phyloP scores from a whole-genome alignment of 2,888 invertebrate genomes.

The Drosophila birchii region DNA sequence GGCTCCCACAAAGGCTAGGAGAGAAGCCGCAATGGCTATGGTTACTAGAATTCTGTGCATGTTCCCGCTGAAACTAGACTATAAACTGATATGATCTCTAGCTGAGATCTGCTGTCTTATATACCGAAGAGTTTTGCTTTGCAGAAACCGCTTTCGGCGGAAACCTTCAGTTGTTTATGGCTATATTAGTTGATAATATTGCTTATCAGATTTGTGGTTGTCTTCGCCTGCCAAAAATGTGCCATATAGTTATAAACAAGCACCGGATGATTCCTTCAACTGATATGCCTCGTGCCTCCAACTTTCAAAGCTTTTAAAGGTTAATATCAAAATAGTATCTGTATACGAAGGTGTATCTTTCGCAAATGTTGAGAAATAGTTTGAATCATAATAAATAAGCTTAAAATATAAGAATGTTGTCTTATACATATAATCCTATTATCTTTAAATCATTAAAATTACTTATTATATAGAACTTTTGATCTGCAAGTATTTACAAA shows the following conservation, averaged over 20 bases:
- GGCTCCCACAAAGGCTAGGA: neutral
- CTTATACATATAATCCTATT: too few relatives aligned
- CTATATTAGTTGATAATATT: constrained; percentile 28
- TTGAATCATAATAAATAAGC: too few relatives aligned
- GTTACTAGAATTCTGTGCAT: constrained; percentile 14
- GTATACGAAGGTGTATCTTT: too few relatives aligned
- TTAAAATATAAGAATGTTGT: too few relatives aligned
- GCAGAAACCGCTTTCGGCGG: constrained; percentile 10
- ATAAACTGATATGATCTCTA: constrained; percentile 11
- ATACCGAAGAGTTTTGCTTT: constrained; percentile 7
- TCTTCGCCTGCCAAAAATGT: constrained; percentile 16
- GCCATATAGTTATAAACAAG: neutral
- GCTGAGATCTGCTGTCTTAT: constrained; percentile 19
- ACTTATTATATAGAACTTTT: too few relatives aligned
- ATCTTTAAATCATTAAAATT: too few relatives aligned
- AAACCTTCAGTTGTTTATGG: constrained; percentile 45
- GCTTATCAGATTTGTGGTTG: constrained; percentile 17
- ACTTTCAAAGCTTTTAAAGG: neutral
- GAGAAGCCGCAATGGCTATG: constrained; percentile 12
- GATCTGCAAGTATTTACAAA: too few relatives aligned
- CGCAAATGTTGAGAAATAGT: too few relatives aligned
- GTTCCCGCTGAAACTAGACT: neutral
- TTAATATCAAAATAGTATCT: neutral
- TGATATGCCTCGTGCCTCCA: neutral
- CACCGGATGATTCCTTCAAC: neutral